Evolutionary conservation across 2,888 invertebrate species (phyloP).

Genomic region (Stenolophus ochropezus): DNA sequence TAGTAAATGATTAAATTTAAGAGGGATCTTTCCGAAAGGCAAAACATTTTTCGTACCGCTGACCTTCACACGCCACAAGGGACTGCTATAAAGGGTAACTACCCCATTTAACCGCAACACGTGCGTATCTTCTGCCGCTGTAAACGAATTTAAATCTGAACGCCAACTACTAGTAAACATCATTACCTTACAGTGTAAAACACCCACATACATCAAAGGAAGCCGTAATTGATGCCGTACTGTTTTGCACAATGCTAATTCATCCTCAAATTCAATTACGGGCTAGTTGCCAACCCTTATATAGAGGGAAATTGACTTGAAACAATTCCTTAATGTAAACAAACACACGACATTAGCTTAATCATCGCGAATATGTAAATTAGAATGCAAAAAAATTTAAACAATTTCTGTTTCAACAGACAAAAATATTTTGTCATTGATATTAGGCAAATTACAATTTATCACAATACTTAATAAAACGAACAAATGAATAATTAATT

Average conservation of each 20-base stretch:
- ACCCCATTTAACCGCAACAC: conserved; percentile 17
- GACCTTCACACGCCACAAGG: not conserved
- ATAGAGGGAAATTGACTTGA: not conserved
- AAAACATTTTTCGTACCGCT: not conserved
- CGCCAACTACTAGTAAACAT: not conserved
- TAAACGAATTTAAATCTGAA: conserved; percentile 15
- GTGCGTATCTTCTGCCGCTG: not conserved
- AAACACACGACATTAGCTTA: not conserved
- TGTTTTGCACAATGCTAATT: not conserved
- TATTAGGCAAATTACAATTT: no score
- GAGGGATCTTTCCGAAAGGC: no score
- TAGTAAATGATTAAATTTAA: no score
- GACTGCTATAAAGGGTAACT: not conserved
- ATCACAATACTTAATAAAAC: no score
- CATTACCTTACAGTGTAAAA: not conserved
- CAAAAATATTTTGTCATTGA: no score
- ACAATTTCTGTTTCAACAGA: no score
- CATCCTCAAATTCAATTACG: not conserved
- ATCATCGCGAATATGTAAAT: no score
- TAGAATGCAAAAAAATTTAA: no score
- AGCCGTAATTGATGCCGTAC: not conserved
- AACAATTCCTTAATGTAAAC: not conserved
- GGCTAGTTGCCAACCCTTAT: not conserved
- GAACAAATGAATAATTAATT: no score
- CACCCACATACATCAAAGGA: conserved; percentile 9